Evolutionary conservation across 2,888 invertebrate species (phyloP).

Genomic region (Pomacea canaliculata): DNA sequence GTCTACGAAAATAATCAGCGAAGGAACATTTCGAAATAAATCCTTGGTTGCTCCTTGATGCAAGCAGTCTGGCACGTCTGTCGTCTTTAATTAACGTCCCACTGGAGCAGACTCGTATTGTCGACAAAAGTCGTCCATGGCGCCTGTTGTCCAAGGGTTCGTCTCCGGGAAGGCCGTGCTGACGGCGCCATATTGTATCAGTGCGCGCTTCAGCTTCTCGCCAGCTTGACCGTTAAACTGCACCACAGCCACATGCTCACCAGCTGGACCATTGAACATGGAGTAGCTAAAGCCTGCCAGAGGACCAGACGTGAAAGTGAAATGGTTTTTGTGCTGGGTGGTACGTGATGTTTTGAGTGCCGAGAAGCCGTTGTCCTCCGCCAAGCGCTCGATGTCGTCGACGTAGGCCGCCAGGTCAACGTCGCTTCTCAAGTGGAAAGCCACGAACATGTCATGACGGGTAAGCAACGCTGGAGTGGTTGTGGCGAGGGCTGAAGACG

Average conservation of each 20-base stretch:
- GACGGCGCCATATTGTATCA: conserved; percentile 17
- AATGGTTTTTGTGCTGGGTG: background rate
- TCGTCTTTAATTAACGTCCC: background rate
- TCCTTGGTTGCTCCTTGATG: too few relatives aligned
- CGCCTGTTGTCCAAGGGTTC: conserved; percentile 9
- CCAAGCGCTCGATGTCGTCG: background rate
- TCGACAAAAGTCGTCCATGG: conserved; percentile 8
- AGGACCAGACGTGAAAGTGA: conserved; percentile 1
- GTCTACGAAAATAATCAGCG: too few relatives aligned
- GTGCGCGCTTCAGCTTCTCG: conserved; percentile 17
- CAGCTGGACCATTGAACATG: conserved; percentile 15
- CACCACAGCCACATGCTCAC: conserved; percentile 22
- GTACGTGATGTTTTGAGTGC: background rate
- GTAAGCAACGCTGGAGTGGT: conserved; percentile 18
- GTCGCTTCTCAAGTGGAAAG: conserved; percentile 4
- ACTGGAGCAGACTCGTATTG: background rate
- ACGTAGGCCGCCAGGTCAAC: conserved; percentile 3
- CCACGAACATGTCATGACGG: conserved; percentile 16
- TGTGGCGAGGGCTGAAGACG: conserved; percentile 15
- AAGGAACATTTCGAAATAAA: too few relatives aligned
- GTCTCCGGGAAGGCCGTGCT: conserved; percentile 21
- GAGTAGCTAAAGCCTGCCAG: conserved; percentile 10
- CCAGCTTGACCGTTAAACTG: conserved; percentile 14
- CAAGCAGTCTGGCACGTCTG: too few relatives aligned
- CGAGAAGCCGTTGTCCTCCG: conserved; percentile 3